phyloP scores from a whole-genome alignment of 2,797 vertebrate genomes.

The Oreochromis mossambicus region DNA sequence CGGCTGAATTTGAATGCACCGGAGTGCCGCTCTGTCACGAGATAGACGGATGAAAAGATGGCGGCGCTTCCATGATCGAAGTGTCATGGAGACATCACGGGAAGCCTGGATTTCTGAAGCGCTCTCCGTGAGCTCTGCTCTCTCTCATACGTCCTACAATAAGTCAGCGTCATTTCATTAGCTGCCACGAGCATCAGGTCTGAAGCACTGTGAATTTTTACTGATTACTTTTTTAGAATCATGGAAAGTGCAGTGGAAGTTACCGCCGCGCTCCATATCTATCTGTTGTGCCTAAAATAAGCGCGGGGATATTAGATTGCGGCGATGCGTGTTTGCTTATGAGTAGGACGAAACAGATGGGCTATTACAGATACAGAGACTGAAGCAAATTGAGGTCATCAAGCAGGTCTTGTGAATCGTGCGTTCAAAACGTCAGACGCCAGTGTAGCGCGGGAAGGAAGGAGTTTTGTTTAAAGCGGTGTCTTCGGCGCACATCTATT shows the following conservation, averaged over 20 bases:
- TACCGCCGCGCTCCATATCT: slow-evolving; percentile 32
- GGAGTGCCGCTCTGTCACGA: background rate
- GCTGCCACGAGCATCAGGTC: slow-evolving; percentile 1
- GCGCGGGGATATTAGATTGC: slow-evolving; percentile 36
- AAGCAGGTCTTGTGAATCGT: slow-evolving; percentile 49
- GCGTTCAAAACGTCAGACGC: slow-evolving; percentile 1
- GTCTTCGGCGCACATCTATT: slow-evolving; percentile 38
- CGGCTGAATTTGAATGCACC: slow-evolving; percentile 33
- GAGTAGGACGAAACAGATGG: slow-evolving; percentile 60
- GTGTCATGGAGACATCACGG: background rate
- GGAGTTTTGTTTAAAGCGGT: slow-evolving; percentile 51
- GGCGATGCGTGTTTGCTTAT: slow-evolving; percentile 16
- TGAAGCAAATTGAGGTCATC: slow-evolving; percentile 69
- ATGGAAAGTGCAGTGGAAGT: slow-evolving; percentile 40
- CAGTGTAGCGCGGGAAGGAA: slow-evolving; percentile 3
- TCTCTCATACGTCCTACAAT: background rate
- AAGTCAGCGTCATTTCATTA: slow-evolving; percentile 38
- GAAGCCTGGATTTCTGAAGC: background rate
- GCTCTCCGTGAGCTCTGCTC: background rate
- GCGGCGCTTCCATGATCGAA: background rate
- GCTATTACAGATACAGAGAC: slow-evolving; percentile 60
- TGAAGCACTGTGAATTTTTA: slow-evolving; percentile 35
- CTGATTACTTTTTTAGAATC: slow-evolving; percentile 29
- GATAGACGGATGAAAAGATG: background rate
- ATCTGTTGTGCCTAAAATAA: slow-evolving; percentile 35